Evolutionary conservation across 2,888 invertebrate species (phyloP).

Genomic region (Plagiodera versicolora): DNA sequence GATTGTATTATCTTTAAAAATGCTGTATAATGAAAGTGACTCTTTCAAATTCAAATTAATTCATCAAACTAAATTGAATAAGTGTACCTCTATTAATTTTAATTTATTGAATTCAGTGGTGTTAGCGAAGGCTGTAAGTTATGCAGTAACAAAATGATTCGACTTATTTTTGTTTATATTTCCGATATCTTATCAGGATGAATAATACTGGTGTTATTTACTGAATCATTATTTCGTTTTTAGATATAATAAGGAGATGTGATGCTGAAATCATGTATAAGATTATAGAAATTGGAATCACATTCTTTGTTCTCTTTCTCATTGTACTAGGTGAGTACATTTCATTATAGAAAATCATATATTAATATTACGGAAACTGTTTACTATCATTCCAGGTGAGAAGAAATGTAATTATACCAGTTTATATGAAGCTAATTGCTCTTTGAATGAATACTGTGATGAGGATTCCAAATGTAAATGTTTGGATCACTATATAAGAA

Average conservation of each 20-base stretch:
- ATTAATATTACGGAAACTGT: too few relatives aligned
- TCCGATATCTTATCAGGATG: conserved; percentile 35
- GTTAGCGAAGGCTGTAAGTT: neutral
- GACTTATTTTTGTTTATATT: conserved; percentile 16
- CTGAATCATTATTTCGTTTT: conserved; percentile 8
- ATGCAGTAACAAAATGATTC: neutral
- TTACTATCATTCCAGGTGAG: conserved; percentile 26
- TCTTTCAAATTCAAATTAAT: conserved; percentile 44
- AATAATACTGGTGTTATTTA: conserved; percentile 10
- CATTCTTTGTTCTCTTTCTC: conserved; percentile 21
- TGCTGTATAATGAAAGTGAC: conserved; percentile 31
- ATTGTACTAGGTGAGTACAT: conserved; percentile 17
- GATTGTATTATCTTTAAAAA: conserved; percentile 8
- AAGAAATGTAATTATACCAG: conserved; percentile 33
- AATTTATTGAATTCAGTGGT: conserved; percentile 41
- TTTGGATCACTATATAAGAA: neutral
- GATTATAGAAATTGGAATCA: conserved; percentile 13
- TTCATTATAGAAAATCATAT: too few relatives aligned
- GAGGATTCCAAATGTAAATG: conserved; percentile 41
- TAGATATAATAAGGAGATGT: conserved; percentile 13
- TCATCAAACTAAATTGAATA: conserved; percentile 51
- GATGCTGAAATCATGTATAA: conserved; percentile 30
- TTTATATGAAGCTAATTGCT: conserved; percentile 38
- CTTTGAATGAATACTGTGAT: conserved; percentile 44
- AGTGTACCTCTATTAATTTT: conserved; percentile 41